These are phyloP conservation scores for Hoplias malabaricus DNA, from an alignment of 2,113 vertebrate species.

Conservation along the genomic window DNA sequence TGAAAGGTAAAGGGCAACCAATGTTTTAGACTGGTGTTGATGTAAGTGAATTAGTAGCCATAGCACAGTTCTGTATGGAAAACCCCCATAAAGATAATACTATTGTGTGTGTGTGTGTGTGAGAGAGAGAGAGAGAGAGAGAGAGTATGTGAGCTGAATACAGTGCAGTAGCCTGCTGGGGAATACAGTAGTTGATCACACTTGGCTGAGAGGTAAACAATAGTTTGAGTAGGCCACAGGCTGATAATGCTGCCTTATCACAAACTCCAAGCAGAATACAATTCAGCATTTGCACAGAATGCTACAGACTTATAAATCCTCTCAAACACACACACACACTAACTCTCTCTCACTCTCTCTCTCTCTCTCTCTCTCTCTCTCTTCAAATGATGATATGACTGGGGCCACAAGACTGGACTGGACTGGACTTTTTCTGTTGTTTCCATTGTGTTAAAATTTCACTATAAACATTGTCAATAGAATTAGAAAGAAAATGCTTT, in stretches of 20 bases:
- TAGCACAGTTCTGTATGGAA: not conserved
- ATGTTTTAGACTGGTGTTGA: too few species aligned
- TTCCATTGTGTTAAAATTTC: too few species aligned
- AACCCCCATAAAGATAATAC: not conserved
- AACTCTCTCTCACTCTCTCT: too few species aligned
- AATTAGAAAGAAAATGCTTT: too few species aligned
- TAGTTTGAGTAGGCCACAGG: constrained; percentile 30
- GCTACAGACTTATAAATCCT: constrained; percentile 33
- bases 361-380: too few species aligned
- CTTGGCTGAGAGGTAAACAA: constrained; percentile 58
- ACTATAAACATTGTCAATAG: too few species aligned
- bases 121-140: too few species aligned
- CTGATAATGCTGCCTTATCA: constrained; percentile 71
- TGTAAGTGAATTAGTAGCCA: too few species aligned
- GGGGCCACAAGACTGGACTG: not conserved
- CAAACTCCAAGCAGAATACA: constrained; percentile 55
- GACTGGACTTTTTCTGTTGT: not conserved
- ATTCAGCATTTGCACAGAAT: constrained; percentile 49
- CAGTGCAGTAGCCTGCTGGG: constrained; percentile 70
- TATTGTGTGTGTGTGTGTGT: constrained; percentile 18
- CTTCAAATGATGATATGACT: constrained; percentile 2
- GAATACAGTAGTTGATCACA: constrained; percentile 50
- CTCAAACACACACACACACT: not conserved
- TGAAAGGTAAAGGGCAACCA: too few species aligned
- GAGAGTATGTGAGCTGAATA: constrained; percentile 46